Conservation (phyloP, 2,113 vertebrate genomes). For the Lepisosteus osseus region DNA sequence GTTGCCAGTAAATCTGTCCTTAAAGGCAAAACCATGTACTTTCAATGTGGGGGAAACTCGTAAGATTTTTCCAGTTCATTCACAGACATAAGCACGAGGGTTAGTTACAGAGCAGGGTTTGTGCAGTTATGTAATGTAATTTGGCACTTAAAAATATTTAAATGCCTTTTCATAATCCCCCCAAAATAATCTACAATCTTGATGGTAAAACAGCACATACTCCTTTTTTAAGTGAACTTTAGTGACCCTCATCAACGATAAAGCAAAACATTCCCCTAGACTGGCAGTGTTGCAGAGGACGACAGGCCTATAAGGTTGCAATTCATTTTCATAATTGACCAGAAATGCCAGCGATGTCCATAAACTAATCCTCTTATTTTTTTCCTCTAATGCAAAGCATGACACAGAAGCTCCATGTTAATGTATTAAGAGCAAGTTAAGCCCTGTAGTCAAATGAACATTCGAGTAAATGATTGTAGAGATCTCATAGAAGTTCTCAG, state of each 20-base stretch:
- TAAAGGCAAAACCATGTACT: too few species aligned
- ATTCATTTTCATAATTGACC: conserved; percentile 75
- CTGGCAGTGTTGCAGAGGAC: conserved; percentile 34
- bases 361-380: conserved; percentile 73
- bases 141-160: conserved; percentile 56
- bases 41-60: too few species aligned
- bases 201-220: conserved; percentile 28
- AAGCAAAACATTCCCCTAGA: conserved; percentile 34
- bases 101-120: conserved; percentile 35
- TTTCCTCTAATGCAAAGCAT: conserved; percentile 63
- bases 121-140: conserved; percentile 56
- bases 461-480: too few species aligned
- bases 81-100: too few species aligned
- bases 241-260: conserved; percentile 41
- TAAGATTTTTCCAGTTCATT: too few species aligned
- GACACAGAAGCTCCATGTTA: conserved; percentile 68
- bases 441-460: conserved; percentile 25
- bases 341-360: conserved; percentile 62
- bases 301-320: conserved; percentile 49
- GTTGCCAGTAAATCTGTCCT: too few species aligned
- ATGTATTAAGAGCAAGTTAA: conserved; percentile 61
- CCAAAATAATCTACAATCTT: conserved; percentile 18
- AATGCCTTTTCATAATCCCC: conserved; percentile 59
- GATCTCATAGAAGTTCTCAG: too few species aligned
- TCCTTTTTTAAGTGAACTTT: conserved; percentile 28